These are phyloP conservation scores for Sphaeridia pumilis DNA, from an alignment of 2,888 invertebrate species.

Conservation along the genomic window DNA sequence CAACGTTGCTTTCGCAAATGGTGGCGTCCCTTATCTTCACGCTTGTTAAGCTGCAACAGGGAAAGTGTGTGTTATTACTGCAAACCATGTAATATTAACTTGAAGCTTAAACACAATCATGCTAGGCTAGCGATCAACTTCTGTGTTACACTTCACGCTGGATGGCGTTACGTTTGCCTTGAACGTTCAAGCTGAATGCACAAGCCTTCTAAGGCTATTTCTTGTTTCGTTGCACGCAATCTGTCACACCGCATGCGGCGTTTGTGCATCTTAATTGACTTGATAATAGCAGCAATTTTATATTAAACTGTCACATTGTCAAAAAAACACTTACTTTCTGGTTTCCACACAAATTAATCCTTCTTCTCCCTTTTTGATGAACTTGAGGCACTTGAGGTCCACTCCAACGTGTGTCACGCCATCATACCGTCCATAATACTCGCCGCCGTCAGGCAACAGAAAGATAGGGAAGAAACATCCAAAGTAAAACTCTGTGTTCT, in stretches of 20 bases:
- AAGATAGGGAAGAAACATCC: constrained; percentile 12
- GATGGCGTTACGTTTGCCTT: too few relatives aligned
- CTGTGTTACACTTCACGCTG: too few relatives aligned
- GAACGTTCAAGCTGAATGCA: too few relatives aligned
- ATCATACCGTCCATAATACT: constrained; percentile 11
- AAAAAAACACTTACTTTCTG: constrained; percentile 13
- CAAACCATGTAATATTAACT: too few relatives aligned
- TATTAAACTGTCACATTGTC: too few relatives aligned
- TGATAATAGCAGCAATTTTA: background rate
- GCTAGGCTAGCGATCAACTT: too few relatives aligned
- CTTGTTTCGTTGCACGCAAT: too few relatives aligned
- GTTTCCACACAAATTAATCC: constrained; percentile 8
- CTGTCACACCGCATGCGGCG: background rate
- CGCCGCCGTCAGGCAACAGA: constrained; percentile 1
- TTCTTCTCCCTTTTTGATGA: constrained; percentile 14
- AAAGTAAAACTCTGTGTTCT: constrained; percentile 17
- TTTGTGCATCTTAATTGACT: background rate
- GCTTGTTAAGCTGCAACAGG: constrained; percentile 9
- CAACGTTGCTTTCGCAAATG: constrained; percentile 17
- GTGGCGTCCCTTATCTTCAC: constrained; percentile 17
- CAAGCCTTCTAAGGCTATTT: too few relatives aligned
- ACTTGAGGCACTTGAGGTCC: constrained; percentile 8
- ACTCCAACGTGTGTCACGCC: constrained; percentile 12
- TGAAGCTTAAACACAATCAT: too few relatives aligned
- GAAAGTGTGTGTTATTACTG: background rate